Evolutionary conservation across 2,113 vertebrate genomes (phyloP), one percentile per base, ranked within the genome.

Genomic region (Apodemus sylvaticus): DNA sequence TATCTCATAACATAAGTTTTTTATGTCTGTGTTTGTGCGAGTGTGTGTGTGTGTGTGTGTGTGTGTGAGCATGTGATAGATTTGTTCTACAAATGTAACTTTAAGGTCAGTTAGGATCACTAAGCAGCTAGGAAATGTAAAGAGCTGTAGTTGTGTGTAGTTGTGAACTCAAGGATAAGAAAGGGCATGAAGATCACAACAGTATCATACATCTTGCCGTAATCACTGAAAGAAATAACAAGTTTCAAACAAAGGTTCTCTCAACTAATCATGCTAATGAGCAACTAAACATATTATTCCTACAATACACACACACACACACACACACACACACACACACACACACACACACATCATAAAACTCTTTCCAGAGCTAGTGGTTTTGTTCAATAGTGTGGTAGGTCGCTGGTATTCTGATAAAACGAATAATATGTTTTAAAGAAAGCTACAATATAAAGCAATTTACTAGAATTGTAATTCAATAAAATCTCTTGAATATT

Each of bases 401-500:
- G 4, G 12, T 94, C 93, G 74, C 51, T 94, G 20, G 6, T 81
- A 71, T 88, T 94, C n/a, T 87, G 64, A 90, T 91, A 90, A 94
- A 97, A 96, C 86, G 55, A 42, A 64, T 97, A 93, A 93, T 93
- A 85, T 48, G 71, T 89, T 97, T 95, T 90, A 85, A 90, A 88
- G 76, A 96, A 96, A 95, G 51, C 93, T 95, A 85, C 45, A 93
- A 89, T 95, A 90, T 83, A 96, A 94, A 96, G 85, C 79, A 90
- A 95, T 96, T 96, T 96, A 20, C 4, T 85, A 95, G 82, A 96
- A 97, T 92, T 97, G 95, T 91, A 97, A 95, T 97, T 96, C 94
- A 97, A 96, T 97, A 97, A 92, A 96, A 96, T 93, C 86, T 22
- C 60, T 39, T 88, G n/a, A 91, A 96, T 96, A 92, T 95, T 97